These are phyloP conservation scores for Ephestia elutella DNA, from an alignment of 1,140 invertebrate species.

Conservation along the genomic window DNA sequence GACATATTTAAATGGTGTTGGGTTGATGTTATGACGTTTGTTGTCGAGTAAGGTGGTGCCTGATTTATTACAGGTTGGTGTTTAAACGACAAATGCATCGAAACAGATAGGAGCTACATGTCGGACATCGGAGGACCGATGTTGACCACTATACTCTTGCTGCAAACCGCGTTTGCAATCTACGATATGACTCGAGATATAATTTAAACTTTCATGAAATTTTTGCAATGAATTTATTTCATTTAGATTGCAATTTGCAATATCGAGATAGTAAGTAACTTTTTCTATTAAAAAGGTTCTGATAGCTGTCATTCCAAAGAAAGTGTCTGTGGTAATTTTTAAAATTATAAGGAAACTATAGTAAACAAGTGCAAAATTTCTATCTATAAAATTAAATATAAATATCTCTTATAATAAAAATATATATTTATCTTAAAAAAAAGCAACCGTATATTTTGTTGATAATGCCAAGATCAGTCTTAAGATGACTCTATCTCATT, in stretches of 20 bases:
- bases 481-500: background rate
- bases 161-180: conserved; percentile 36
- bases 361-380: too few relatives aligned
- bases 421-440: too few relatives aligned
- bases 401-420: too few relatives aligned
- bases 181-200: conserved; percentile 42
- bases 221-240: background rate
- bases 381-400: too few relatives aligned
- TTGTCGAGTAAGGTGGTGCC: conserved; percentile 26
- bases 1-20: conserved; percentile 10
- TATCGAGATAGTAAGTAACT: too few relatives aligned
- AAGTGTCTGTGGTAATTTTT: too few relatives aligned
- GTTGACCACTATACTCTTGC: conserved; percentile 49
- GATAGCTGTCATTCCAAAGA: too few relatives aligned
- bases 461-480: background rate
- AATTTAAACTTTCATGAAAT: background rate
- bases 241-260: too few relatives aligned
- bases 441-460: background rate
- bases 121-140: conserved; percentile 69
- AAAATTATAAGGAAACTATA: too few relatives aligned
- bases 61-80: conserved; percentile 74
- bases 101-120: conserved; percentile 73
- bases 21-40: conserved; percentile 25
- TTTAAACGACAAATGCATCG: conserved; percentile 74
- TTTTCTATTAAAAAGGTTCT: too few relatives aligned